Evolutionary conservation across 2,888 invertebrate species (phyloP), one percentile per base, ranked within the genome.

Genomic region (Ennomos erosarius): DNA sequence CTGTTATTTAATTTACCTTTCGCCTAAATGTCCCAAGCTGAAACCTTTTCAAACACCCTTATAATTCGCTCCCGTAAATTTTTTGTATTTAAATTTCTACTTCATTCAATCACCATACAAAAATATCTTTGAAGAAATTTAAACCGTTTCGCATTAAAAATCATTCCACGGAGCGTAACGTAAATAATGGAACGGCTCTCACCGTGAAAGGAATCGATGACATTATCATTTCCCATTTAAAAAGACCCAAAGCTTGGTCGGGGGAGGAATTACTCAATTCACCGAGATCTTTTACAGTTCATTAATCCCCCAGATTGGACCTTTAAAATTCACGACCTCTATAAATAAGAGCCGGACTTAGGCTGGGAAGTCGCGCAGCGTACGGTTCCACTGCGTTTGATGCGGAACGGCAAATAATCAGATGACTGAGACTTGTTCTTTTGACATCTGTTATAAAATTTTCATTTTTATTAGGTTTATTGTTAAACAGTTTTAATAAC

Each of bases 231-330:
- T 76, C 76, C 74, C 73, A 78, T 79, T 81, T 79, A 75, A 80
- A 82, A 79, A 82, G 76, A 73, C 76, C 72, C 68, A 54, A 70
- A 76, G 72, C 62, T 66, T 40, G 52, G 51, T 44, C 71, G 66
- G 67, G 65, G 71, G 78, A 74, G 81, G 82, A 83, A 86, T 84
- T 82, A 87, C 85, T 85, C 86, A 84, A 87, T 85, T 82, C 82
- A 74, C 73, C 78, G 79, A 78, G 84, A 85, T 88, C 86, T 83
- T 90, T 90, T 82, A 85, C 90, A 88, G 87, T 80, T 87, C 90
- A 90, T 90, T 90, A 90, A 82, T 79, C 79, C 72, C 68, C 75
- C 81, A 85, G 87, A 89, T 90, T 88, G 88, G 81, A 75, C 82
- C 75, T 71, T 74, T 78, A 73, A 82, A 87, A 84, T 79, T 85